Percentiles rank a stretch among this genome's conserved stretches.
These are phyloP conservation scores for Idaea biselata DNA, from an alignment of 2,888 invertebrate species.

Conservation along the genomic window DNA sequence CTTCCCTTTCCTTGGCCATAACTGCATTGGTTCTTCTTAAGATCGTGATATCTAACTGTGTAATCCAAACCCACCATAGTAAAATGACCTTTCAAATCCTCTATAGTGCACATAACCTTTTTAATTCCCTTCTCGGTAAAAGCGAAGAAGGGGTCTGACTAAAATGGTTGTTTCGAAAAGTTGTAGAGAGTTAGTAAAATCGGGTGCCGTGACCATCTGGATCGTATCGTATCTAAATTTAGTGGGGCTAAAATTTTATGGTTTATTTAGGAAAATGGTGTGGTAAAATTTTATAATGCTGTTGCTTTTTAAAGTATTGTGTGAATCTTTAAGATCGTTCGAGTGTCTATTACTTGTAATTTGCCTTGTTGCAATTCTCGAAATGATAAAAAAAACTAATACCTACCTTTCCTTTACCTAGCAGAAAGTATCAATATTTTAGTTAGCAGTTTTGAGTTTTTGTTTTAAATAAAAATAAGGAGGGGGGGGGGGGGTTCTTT, in stretches of 20 bases:
- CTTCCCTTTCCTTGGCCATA: slow-evolving; percentile 77
- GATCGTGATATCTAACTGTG: slow-evolving; percentile 60
- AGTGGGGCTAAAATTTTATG: slow-evolving; percentile 69
- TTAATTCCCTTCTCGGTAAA: slow-evolving; percentile 43
- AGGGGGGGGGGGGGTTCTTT: too few relatives aligned
- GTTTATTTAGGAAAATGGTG: slow-evolving; percentile 55
- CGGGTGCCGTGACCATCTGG: slow-evolving; percentile 76
- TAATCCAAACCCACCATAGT: slow-evolving; percentile 57
- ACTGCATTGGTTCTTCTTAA: slow-evolving; percentile 69
- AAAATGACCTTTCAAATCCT: slow-evolving; percentile 48
- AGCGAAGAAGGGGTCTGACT: slow-evolving; percentile 52
- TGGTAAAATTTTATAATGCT: slow-evolving; percentile 40
- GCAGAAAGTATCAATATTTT: too few relatives aligned
- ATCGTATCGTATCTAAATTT: slow-evolving; percentile 74
- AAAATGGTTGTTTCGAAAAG: slow-evolving; percentile 62
- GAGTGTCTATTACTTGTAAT: background rate
- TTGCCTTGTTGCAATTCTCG: background rate
- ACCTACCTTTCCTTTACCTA: too few relatives aligned
- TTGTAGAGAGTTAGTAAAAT: slow-evolving; percentile 74
- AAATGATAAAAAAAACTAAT: too few relatives aligned
- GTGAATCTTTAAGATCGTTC: background rate
- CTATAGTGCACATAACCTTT: slow-evolving; percentile 33
- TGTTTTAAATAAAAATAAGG: too few relatives aligned
- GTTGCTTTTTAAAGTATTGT: background rate
- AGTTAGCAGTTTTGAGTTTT: too few relatives aligned